Evolutionary conservation across 1,140 invertebrate species (phyloP), one percentile per base, ranked within the genome.

Genomic region (Pararge aegeria): DNA sequence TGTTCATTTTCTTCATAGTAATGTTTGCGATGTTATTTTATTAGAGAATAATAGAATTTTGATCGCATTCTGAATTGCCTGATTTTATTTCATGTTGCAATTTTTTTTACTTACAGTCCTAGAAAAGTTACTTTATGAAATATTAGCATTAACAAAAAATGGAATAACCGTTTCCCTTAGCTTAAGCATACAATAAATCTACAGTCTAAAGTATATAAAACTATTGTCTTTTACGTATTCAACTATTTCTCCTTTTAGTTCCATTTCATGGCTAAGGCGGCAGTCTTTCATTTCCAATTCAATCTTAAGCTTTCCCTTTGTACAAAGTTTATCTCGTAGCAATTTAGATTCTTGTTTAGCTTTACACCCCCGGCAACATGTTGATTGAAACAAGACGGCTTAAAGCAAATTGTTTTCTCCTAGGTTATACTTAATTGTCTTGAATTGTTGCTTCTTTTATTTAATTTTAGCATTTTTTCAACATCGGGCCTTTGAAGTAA

Each of bases 1-100:
- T 80, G 73, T 75, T 71, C 72, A 68, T 74, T 74, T 83, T 76
- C 38, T 73, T 68, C 73, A 52, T 75, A 67, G 63, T 70, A 75
- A 75, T 70, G 64, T 77, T 78, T 77, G 70, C 65, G 64, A 62
- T 68, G 62, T 64, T 62, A 68, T 68, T 68, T 68, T 66, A 69
- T 66, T 61, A 58, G 54, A 48, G 51, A 24, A 58, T 65, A 68
- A 68, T 68, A 65, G 55, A 67, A 67, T 67, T 60, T 67, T 67
- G 40, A 67, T 67, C 65, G 65, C 61, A 67, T 53, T 64, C 65
- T 62, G 20, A 50, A 51, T 55, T 15, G 46, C 44, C 55, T 55
- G n/a, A 9, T 55, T 61, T 58, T 58, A 37, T 37, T 34, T 52
- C 12, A 2, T 10, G 2, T 52, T 34, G 13, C 30, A 12, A 2